These are phyloP conservation scores for Olivierus martensii DNA, from an alignment of 1,140 invertebrate species.

Conservation along the genomic window DNA sequence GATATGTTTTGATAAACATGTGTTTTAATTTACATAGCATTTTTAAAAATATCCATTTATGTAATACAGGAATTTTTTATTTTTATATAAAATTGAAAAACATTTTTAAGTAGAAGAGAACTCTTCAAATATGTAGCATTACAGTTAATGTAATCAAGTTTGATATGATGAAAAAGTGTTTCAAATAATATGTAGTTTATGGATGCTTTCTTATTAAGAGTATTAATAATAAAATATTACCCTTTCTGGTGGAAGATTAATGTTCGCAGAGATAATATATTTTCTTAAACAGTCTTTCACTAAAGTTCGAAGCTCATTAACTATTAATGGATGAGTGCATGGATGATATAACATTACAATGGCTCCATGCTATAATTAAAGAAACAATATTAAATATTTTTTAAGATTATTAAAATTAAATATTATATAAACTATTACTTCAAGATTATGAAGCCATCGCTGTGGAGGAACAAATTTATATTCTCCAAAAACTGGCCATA, in stretches of 20 bases:
- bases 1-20: too few species aligned
- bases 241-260: slow-evolving; percentile 40
- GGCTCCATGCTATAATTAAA: slow-evolving; percentile 52
- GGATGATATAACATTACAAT: slow-evolving; percentile 78
- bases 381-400: background rate
- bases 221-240: slow-evolving; percentile 32
- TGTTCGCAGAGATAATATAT: slow-evolving; percentile 66
- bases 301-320: slow-evolving; percentile 45
- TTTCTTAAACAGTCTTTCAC: slow-evolving; percentile 55
- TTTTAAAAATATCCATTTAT: too few species aligned
- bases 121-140: too few species aligned
- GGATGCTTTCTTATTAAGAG: too few species aligned
- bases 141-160: too few species aligned
- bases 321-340: slow-evolving; percentile 53
- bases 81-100: too few species aligned
- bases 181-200: too few species aligned
- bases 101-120: too few species aligned
- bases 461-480: slow-evolving; percentile 66
- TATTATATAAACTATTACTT: slow-evolving; percentile 35
- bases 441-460: slow-evolving; percentile 69
- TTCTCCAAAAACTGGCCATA: slow-evolving; percentile 69
- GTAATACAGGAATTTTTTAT: too few species aligned
- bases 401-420: background rate
- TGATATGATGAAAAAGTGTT: too few species aligned
- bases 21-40: too few species aligned